Evolutionary conservation across 1,140 invertebrate species (phyloP).

Genomic region (Brachionus manjavacas): DNA sequence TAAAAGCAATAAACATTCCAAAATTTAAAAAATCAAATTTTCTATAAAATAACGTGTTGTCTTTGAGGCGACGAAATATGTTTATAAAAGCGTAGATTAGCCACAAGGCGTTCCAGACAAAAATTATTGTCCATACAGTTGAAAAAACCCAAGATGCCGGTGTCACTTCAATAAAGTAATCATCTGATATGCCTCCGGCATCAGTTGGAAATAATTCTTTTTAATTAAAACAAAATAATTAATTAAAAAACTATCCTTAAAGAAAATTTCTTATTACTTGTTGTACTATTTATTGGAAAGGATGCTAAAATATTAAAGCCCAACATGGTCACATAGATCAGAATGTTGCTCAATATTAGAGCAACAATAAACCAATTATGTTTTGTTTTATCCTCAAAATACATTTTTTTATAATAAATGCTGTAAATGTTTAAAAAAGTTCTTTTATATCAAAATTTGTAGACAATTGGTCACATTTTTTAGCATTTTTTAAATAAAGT

Average conservation of each 20-base stretch:
- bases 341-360: constrained; percentile 16
- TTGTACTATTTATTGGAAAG: not conserved
- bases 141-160: constrained; percentile 51
- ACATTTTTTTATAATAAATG: not conserved
- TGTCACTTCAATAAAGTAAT: constrained; percentile 48
- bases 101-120: constrained; percentile 49
- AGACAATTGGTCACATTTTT: not conserved
- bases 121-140: constrained; percentile 51
- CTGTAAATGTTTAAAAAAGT: not conserved
- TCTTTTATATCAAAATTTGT: not conserved
- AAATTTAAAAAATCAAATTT: constrained; percentile 46
- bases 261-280: not conserved
- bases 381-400: constrained; percentile 14
- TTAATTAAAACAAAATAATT: too few species aligned
- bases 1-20: constrained; percentile 46
- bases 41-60: constrained; percentile 44
- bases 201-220: constrained; percentile 48
- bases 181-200: constrained; percentile 47
- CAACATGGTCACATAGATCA: constrained; percentile 35
- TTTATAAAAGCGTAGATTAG: constrained; percentile 48
- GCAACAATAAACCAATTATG: constrained; percentile 28
- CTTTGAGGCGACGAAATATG: constrained; percentile 46
- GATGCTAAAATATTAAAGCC: constrained; percentile 18
- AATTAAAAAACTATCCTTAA: not conserved
- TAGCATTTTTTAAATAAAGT: not conserved